A percentile compares a stretch with the other conserved stretches of the same genome.
Evolutionary conservation across 2,113 vertebrate genomes (phyloP).

Genomic region (Nipponia nippon): DNA sequence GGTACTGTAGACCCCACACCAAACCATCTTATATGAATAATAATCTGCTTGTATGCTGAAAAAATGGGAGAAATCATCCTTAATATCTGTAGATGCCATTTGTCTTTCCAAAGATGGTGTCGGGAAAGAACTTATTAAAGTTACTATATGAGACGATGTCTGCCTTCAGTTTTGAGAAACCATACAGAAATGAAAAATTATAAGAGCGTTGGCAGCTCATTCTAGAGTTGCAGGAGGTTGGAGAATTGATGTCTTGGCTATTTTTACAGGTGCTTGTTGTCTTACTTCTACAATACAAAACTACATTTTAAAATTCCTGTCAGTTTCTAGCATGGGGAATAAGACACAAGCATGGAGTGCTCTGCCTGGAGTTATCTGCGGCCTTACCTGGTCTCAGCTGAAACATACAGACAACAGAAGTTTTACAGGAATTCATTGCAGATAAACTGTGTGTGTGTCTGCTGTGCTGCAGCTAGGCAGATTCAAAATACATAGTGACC

Average conservation of each 20-base stretch:
- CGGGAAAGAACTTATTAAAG: background rate
- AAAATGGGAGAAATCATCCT: background rate
- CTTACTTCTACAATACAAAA: background rate
- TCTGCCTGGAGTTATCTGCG: background rate
- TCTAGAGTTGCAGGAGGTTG: background rate
- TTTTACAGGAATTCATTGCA: background rate
- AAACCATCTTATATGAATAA: background rate
- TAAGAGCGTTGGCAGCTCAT: background rate
- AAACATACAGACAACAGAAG: background rate
- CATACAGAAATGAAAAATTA: background rate
- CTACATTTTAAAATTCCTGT: background rate
- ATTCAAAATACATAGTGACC: background rate
- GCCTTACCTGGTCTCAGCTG: background rate
- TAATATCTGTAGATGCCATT: background rate
- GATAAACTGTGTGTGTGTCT: background rate
- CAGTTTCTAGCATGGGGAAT: background rate
- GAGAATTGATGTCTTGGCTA: background rate
- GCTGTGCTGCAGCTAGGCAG: background rate
- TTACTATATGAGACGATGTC: background rate
- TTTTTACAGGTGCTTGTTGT: background rate
- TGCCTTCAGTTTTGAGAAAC: background rate
- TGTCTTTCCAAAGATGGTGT: background rate
- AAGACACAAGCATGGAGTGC: background rate
- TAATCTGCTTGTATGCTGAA: background rate
- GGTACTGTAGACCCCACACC: background rate